phyloP scores from a whole-genome alignment of 1,140 invertebrate genomes.

The Tribolium madens region DNA sequence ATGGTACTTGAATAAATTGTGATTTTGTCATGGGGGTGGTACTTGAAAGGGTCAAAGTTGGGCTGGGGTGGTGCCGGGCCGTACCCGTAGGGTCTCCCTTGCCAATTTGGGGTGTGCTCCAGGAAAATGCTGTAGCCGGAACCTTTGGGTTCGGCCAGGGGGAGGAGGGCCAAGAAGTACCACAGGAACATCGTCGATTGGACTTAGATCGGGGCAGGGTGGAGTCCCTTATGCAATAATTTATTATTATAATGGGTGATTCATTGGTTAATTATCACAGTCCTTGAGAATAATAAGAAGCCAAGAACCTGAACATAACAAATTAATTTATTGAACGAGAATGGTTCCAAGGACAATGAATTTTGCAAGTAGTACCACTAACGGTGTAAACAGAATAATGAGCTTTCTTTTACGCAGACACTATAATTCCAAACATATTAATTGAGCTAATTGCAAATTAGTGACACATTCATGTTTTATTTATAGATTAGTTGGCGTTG shows the following conservation, averaged over 20 bases:
- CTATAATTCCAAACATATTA: no score
- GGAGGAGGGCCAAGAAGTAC: not conserved
- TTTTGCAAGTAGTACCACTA: not conserved
- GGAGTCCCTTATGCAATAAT: no score
- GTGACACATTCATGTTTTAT: no score
- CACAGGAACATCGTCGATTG: no score
- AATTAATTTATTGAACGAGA: not conserved
- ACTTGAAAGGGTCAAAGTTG: not conserved
- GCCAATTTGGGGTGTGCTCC: not conserved
- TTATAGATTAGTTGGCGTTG: no score
- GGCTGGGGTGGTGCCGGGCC: not conserved
- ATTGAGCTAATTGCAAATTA: no score
- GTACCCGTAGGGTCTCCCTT: not conserved
- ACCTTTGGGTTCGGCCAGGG: not conserved
- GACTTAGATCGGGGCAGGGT: no score
- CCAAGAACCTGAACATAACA: not conserved
- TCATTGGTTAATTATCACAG: not conserved
- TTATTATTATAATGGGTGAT: not conserved
- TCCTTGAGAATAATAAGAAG: not conserved
- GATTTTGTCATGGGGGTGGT: not conserved
- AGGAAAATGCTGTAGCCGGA: slow-evolving; percentile 22
- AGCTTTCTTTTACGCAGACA: no score
- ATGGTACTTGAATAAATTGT: not conserved
- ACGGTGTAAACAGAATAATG: no score
- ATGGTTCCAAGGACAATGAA: not conserved